phyloP scores from a whole-genome alignment of 2,797 vertebrate genomes.

The Pipistrellus kuhlii region DNA sequence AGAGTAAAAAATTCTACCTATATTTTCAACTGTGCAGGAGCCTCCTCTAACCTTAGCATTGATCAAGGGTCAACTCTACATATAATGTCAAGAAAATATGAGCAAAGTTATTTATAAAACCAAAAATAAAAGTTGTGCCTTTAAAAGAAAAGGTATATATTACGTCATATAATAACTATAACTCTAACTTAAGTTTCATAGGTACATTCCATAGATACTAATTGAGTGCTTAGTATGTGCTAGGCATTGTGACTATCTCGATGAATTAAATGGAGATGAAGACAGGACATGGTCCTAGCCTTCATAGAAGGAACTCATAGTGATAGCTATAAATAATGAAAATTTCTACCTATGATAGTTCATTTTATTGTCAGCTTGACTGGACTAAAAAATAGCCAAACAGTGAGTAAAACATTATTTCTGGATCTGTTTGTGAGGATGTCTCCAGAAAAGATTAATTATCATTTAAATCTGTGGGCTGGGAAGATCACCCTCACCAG shows the following conservation, averaged over 20 bases:
- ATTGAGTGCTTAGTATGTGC: not conserved
- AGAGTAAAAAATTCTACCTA: not conserved
- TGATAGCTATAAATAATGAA: not conserved
- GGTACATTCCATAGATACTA: not conserved
- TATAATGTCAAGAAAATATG: not conserved
- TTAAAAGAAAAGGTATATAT: not conserved
- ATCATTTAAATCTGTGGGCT: not conserved
- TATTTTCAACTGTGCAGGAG: not conserved
- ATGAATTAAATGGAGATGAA: not conserved
- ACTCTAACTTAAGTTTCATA: not conserved
- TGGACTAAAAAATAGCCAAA: not conserved
- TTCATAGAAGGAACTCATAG: not conserved
- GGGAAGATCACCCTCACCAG: not conserved
- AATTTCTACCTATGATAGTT: not conserved
- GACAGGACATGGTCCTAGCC: not conserved
- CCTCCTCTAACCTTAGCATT: not conserved
- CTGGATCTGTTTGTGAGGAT: not conserved
- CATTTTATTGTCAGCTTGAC: not conserved
- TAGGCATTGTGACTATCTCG: not conserved
- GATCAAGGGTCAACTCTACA: not conserved
- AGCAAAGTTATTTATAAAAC: conserved; percentile 4
- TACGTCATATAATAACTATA: not conserved
- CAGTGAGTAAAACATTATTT: not conserved
- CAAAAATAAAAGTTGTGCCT: not conserved
- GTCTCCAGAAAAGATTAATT: not conserved